Base-by-base conservation (phyloP, 2,797 vertebrate species). In the Melopsittacus undulatus region DNA sequence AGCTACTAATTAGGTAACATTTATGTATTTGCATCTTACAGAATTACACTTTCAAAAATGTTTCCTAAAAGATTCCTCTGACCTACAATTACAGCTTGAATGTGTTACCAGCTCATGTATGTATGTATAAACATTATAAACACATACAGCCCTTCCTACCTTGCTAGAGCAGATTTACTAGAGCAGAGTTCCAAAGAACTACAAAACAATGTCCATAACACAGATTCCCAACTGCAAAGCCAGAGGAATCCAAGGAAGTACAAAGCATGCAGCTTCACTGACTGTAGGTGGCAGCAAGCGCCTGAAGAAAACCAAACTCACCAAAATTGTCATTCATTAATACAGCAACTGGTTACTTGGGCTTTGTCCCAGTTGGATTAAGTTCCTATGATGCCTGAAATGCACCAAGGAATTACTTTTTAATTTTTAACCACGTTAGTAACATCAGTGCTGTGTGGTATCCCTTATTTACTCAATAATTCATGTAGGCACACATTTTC, bases 211-310 rank as follows among this genome's bases (percentile, higher is more conserved):
- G 1, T 24, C 27, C 10, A 0, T 10, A 68, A 32, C 59, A 1
- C 13, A 18, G 45, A 8, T 11, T 56, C 46, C 79, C 64, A 61
- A 7, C 0, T 1, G 5, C 2, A 1, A 7, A 52, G 45, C 10
- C 27, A 4, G 36, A 54, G 4, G 3, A 51, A 45, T 2, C 1
- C 43, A 23, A 32, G 26, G 29, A 24, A 32, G 30, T 27, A 34
- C 34, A 14, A n/a, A 69, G 26, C 8, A 29, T 11, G 0, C 4
- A 70, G 57, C 72, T 48, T 21, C 64, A n/a, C 19, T 16, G 86
- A 74, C 98, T 89, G 93, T 93, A 98, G 98, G 86, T 92, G 98
- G 98, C 97, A 97, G 97, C 90, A 97, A 77, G 92, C 5, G 3
- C 67, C 84, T 27, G 59, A 11, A 40, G 3, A 26, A 72, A 95